Conservation (phyloP, 2,113 vertebrate genomes). For the Seriola rivoliana region DNA sequence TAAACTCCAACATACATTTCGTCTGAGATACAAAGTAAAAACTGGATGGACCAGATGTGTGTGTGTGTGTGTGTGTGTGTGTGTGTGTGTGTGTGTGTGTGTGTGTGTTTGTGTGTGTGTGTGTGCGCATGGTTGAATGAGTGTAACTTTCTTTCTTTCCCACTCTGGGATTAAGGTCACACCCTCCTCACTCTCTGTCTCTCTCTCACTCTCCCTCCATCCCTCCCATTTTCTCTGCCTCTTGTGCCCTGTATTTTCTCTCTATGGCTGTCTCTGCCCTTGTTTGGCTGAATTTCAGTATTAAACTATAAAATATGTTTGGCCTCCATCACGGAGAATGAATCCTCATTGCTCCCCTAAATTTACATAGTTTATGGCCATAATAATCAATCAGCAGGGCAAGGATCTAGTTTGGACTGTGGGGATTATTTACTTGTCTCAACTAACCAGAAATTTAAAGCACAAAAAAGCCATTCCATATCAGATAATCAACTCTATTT, state of each 20-base stretch:
- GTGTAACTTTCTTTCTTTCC: constrained; percentile 43
- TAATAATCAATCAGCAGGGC: constrained; percentile 31
- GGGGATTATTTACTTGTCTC: constrained; percentile 23
- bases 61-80: constrained; percentile 6
- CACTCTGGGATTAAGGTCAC: constrained; percentile 70
- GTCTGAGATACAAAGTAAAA: constrained; percentile 50
- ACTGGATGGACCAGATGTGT: constrained; percentile 74
- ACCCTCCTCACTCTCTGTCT: constrained; percentile 49
- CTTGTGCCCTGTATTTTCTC: constrained; percentile 2
- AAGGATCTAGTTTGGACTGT: neutral
- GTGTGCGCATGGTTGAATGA: neutral
- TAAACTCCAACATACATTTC: constrained; percentile 43
- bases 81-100: neutral
- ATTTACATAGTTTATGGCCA: constrained; percentile 25
- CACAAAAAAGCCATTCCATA: neutral
- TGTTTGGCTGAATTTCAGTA: constrained; percentile 23
- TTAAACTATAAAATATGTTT: constrained; percentile 22
- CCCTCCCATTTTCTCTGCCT: constrained; percentile 7
- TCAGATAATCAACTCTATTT: neutral
- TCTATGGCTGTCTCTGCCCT: neutral
- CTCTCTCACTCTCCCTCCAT: neutral
- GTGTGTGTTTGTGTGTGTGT: neutral
- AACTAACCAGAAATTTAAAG: constrained; percentile 29
- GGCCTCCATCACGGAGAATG: neutral
- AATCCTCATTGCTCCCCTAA: constrained; percentile 10